These are phyloP conservation scores for Microcebus ravelobensis DNA, from an alignment of 2,113 vertebrate species.

Conservation along the genomic window DNA sequence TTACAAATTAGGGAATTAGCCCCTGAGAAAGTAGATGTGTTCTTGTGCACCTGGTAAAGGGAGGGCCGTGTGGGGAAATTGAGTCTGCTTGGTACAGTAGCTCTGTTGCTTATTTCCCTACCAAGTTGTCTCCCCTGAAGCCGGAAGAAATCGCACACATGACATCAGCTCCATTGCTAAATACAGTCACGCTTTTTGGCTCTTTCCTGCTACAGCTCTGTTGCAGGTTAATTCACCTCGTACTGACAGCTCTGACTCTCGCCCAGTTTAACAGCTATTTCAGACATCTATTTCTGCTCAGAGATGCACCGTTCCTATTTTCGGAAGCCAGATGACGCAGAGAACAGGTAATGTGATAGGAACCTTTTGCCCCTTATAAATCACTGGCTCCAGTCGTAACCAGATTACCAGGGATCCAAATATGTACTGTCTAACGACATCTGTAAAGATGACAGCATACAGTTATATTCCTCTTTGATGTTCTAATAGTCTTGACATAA, in stretches of 20 bases:
- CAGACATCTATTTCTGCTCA: constrained; percentile 41
- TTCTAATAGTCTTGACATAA: not conserved
- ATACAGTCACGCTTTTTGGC: not conserved
- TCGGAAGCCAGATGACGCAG: constrained; percentile 53
- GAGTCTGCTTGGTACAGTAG: not conserved
- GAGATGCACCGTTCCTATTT: constrained; percentile 47
- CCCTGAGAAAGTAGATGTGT: not conserved
- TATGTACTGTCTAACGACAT: not conserved
- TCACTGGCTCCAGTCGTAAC: constrained; percentile 15
- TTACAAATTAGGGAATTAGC: not conserved
- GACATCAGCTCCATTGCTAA: not conserved
- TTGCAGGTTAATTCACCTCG: not conserved
- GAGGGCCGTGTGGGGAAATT: not conserved
- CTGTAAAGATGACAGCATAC: not conserved
- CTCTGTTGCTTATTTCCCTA: not conserved
- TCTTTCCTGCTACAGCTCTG: not conserved
- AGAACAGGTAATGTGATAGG: constrained; percentile 39
- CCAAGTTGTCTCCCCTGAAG: accelerated
- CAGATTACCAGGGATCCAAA: not conserved
- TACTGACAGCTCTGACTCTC: not conserved
- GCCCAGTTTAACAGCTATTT: constrained; percentile 16
- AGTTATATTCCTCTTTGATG: not conserved
- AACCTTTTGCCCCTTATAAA: constrained; percentile 30
- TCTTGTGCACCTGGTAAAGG: not conserved
- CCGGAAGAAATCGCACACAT: not conserved